Percentiles rank a stretch among this genome's conserved stretches.
These are phyloP conservation scores for Seladonia tumulorum DNA, from an alignment of 2,888 invertebrate species.

Conservation along the genomic window DNA sequence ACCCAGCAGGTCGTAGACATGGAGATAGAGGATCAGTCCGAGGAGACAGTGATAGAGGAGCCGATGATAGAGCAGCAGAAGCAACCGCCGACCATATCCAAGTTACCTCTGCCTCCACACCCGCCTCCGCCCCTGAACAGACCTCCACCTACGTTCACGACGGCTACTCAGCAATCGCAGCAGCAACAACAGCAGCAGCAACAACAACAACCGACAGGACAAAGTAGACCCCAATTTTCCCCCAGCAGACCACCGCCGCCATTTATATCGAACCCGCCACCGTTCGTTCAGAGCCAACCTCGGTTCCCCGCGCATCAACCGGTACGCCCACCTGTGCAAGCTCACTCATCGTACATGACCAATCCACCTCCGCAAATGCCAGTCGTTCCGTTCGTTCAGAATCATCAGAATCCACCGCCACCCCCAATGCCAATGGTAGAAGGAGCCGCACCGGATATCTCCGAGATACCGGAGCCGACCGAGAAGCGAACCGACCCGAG, in stretches of 20 bases:
- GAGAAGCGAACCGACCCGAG: constrained; percentile 84
- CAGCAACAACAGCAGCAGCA: constrained; percentile 29
- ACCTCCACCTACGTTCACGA: constrained; percentile 73
- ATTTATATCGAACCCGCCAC: constrained; percentile 75
- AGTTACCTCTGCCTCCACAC: constrained; percentile 67
- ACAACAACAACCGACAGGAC: constrained; percentile 24
- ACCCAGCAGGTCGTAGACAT: constrained; percentile 81
- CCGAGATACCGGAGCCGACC: constrained; percentile 84
- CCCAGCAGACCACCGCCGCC: constrained; percentile 77
- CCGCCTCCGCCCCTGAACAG: constrained; percentile 69
- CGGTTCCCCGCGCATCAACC: constrained; percentile 62
- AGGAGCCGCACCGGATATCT: constrained; percentile 75
- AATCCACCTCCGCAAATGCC: constrained; percentile 68
- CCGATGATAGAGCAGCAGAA: constrained; percentile 72
- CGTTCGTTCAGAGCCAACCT: constrained; percentile 73
- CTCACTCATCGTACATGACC: constrained; percentile 65
- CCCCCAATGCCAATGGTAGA: constrained; percentile 68
- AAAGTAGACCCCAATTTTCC: constrained; percentile 73
- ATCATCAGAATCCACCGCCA: constrained; percentile 67
- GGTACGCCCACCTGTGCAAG: constrained; percentile 68
- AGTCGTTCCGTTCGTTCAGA: constrained; percentile 55
- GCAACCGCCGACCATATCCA: constrained; percentile 57
- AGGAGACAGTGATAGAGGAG: constrained; percentile 81
- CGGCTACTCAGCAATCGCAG: constrained; percentile 47
- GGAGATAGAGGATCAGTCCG: constrained; percentile 82